phyloP scores from a whole-genome alignment of 1,140 invertebrate genomes.

The Drosophila equinoxialis region DNA sequence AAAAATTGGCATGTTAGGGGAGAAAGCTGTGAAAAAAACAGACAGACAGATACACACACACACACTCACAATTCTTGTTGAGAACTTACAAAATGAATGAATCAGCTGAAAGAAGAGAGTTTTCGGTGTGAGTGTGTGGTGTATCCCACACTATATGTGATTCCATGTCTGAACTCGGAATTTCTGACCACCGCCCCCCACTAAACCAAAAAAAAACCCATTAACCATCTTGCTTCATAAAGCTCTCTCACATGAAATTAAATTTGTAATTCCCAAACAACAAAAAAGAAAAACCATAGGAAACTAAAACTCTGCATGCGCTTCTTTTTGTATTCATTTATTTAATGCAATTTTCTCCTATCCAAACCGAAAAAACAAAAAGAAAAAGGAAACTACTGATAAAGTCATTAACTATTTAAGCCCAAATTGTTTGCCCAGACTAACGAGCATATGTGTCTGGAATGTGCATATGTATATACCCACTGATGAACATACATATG shows the following conservation, averaged over 20 bases:
- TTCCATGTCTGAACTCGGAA: background rate
- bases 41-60: too few relatives aligned
- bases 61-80: constrained; percentile 14
- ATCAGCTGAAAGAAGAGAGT: constrained; percentile 9
- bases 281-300: constrained; percentile 28
- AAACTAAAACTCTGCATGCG: constrained; percentile 39
- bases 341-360: constrained; percentile 52
- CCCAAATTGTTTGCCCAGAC: constrained; percentile 58
- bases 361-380: constrained; percentile 28
- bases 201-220: constrained; percentile 34
- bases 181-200: background rate
- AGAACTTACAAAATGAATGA: constrained; percentile 33
- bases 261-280: constrained; percentile 47
- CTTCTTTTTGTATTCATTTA: constrained; percentile 55
- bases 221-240: constrained; percentile 44
- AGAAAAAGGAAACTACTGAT: constrained; percentile 52
- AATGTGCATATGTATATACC: constrained; percentile 6
- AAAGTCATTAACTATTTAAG: constrained; percentile 64
- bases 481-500: background rate
- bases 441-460: constrained; percentile 53
- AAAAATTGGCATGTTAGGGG: constrained; percentile 36
- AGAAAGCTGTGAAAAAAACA: constrained; percentile 56
- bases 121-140: background rate
- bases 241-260: constrained; percentile 32
- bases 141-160: background rate